A percentile compares a stretch with the other conserved stretches of the same genome.
phyloP scores from a whole-genome alignment of 2,113 vertebrate species.

The Gymnorhina tibicen region DNA sequence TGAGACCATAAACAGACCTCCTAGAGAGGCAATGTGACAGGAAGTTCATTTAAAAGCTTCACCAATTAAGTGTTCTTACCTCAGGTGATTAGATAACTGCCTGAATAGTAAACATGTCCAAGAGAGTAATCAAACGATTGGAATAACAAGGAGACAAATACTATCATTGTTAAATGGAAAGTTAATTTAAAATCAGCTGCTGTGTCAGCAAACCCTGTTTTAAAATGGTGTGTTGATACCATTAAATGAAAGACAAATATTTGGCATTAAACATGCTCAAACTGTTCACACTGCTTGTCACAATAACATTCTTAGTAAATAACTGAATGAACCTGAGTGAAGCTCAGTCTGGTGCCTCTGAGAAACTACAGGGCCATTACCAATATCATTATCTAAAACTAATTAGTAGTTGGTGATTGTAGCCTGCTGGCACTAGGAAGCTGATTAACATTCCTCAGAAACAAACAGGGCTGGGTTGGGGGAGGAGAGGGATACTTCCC shows the following conservation, averaged over 20 bases:
- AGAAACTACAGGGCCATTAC: conserved; percentile 34
- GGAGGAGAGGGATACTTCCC: not conserved
- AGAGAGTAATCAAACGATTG: not conserved
- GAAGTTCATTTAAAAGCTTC: not conserved
- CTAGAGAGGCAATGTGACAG: not conserved
- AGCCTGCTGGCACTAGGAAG: conserved; percentile 30
- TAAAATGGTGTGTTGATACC: not conserved
- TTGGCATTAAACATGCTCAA: not conserved
- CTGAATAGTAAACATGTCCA: not conserved
- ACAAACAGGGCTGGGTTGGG: not conserved
- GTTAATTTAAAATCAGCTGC: not conserved
- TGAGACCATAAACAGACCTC: not conserved
- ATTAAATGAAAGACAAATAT: not conserved
- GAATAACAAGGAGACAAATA: not conserved
- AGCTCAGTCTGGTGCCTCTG: not conserved
- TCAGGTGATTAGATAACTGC: not conserved
- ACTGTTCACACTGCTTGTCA: not conserved
- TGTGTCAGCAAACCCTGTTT: not conserved
- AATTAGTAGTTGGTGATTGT: conserved; percentile 56
- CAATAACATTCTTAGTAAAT: conserved; percentile 10
- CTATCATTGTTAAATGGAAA: not conserved
- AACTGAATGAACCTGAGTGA: conserved; percentile 3
- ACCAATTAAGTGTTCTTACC: not conserved
- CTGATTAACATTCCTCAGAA: conserved; percentile 52
- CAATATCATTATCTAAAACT: conserved; percentile 44